A percentile compares a stretch with the other conserved stretches of the same genome.
Evolutionary conservation across 2,888 invertebrate species (phyloP).

Genomic region (Dicyrtoma fusca): DNA sequence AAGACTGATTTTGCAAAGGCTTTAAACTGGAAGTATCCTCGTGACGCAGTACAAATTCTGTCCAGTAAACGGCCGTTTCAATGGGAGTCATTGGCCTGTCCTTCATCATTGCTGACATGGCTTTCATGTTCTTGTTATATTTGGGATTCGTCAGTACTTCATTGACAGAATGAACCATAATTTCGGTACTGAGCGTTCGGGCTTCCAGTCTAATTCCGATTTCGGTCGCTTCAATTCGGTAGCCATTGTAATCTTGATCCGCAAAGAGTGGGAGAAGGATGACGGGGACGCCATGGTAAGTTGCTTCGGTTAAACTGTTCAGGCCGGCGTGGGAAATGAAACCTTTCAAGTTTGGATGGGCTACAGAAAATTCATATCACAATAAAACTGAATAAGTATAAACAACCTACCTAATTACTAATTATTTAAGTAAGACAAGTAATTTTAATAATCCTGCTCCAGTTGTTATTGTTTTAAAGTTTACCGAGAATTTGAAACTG

Average conservation of each 20-base stretch:
- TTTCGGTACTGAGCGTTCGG: constrained; percentile 26
- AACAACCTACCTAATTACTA: no score
- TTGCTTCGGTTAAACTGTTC: constrained; percentile 59
- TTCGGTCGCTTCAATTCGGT: constrained; percentile 39
- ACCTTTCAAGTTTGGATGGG: constrained; percentile 57
- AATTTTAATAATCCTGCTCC: no score
- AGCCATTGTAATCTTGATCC: constrained; percentile 52
- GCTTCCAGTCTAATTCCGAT: constrained; percentile 44
- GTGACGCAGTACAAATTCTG: constrained; percentile 34
- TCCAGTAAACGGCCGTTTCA: constrained; percentile 30
- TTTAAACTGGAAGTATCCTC: constrained; percentile 14
- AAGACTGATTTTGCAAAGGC: constrained; percentile 15
- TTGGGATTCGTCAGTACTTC: constrained; percentile 44
- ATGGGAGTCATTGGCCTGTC: constrained; percentile 23
- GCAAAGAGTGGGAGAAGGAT: constrained; percentile 52
- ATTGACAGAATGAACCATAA: constrained; percentile 38
- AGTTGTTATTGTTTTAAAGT: constrained; percentile 17
- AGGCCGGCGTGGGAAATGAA: constrained; percentile 61
- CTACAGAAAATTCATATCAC: no score
- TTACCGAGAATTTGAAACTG: constrained; percentile 56
- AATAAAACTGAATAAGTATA: no score
- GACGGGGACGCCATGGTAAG: constrained; percentile 51
- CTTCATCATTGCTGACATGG: constrained; percentile 24
- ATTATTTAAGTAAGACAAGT: no score
- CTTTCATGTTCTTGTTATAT: constrained; percentile 41